phyloP scores from a whole-genome alignment of 2,797 vertebrate genomes.

The Artibeus lituratus region DNA sequence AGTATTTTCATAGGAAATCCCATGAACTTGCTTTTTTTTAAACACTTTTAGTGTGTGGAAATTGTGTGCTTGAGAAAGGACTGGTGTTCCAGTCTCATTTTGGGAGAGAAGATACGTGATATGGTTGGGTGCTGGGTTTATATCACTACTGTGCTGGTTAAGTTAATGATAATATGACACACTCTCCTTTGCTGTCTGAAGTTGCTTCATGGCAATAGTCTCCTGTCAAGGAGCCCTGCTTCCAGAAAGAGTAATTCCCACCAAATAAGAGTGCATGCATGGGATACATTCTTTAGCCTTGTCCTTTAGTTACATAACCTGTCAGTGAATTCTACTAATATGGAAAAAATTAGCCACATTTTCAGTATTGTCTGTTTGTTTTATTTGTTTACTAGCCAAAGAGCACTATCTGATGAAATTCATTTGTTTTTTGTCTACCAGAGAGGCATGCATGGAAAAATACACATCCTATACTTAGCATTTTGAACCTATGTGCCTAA shows the following conservation, averaged over 20 bases:
- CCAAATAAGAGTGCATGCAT: neutral
- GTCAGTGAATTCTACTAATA: neutral
- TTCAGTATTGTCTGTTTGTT: neutral
- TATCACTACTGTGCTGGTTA: neutral
- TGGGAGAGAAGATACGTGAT: neutral
- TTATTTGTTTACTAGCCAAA: neutral
- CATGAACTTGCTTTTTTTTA: slow-evolving; percentile 33
- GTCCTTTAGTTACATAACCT: neutral
- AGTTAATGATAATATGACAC: neutral
- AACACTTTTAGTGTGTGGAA: neutral
- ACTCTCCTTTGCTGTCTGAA: neutral
- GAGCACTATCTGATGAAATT: neutral
- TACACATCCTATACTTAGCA: neutral
- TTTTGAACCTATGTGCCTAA: neutral
- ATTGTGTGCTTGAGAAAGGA: neutral
- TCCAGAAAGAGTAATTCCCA: neutral
- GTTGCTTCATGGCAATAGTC: neutral
- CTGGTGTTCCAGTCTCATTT: neutral
- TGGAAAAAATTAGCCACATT: neutral
- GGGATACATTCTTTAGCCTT: neutral
- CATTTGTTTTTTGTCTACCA: slow-evolving; percentile 19
- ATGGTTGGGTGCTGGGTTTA: neutral
- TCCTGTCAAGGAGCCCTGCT: neutral
- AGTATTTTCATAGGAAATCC: slow-evolving; percentile 24
- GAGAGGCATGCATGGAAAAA: neutral